Conservation (phyloP, 2,797 vertebrate genomes). For the Catharus ustulatus region DNA sequence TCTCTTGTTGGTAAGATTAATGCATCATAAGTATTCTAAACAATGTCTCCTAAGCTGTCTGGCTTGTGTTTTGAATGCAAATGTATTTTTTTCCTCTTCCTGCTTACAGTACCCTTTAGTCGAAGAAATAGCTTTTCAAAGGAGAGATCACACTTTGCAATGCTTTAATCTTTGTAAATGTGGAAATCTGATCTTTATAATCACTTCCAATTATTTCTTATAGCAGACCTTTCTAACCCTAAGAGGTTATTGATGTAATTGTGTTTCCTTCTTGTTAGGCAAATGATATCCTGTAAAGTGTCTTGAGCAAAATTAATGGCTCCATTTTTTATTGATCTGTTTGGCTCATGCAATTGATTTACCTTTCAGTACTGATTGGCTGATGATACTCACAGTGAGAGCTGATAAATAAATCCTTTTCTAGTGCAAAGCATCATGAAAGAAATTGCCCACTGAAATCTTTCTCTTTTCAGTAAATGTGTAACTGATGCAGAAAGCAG, state of each 20-base stretch:
- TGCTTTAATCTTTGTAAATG: neutral
- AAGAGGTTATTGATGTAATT: neutral
- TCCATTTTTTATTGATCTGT: constrained; percentile 47
- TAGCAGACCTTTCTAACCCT: constrained; percentile 1
- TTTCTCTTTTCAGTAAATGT: neutral
- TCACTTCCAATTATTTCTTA: constrained; percentile 8
- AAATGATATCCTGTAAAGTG: constrained; percentile 28
- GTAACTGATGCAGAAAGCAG: neutral
- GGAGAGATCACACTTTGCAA: neutral
- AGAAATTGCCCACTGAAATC: neutral
- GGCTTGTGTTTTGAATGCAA: neutral
- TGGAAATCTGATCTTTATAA: neutral
- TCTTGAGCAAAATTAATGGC: constrained; percentile 37
- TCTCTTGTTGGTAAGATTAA: neutral
- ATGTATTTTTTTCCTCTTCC: neutral
- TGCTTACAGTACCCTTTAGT: neutral
- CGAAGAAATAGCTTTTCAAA: neutral
- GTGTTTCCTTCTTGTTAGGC: constrained; percentile 49
- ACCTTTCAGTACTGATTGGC: constrained; percentile 39
- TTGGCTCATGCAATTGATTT: neutral
- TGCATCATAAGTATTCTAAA: neutral
- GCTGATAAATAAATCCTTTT: constrained; percentile 3
- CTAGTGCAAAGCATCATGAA: neutral
- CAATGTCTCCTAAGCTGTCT: neutral
- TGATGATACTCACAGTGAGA: constrained; percentile 7